These are phyloP conservation scores for Salminus brasiliensis DNA, from an alignment of 2,113 vertebrate species.

Conservation along the genomic window DNA sequence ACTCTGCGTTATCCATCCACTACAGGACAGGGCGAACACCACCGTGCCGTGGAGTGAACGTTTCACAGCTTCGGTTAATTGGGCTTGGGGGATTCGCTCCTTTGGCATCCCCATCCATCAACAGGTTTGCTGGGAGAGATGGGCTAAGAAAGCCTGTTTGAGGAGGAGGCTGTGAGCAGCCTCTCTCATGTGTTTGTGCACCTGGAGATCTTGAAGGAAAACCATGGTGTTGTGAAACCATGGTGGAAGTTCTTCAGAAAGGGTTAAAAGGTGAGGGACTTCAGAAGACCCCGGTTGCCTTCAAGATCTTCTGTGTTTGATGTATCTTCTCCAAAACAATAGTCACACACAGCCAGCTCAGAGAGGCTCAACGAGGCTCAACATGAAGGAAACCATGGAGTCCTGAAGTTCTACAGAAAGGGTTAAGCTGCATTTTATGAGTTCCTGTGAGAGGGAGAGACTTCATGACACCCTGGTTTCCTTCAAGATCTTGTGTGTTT, in stretches of 20 bases:
- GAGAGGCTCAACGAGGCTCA: too few relatives aligned
- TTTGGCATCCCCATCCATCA: conserved; percentile 49
- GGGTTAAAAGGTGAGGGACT: too few relatives aligned
- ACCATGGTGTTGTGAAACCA: neutral
- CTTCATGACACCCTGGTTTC: too few relatives aligned
- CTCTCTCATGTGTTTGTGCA: neutral
- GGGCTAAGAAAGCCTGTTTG: conserved; percentile 11
- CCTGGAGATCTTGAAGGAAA: neutral
- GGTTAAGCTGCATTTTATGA: too few relatives aligned
- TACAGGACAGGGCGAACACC: neutral
- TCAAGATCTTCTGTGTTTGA: too few relatives aligned
- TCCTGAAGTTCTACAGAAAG: neutral
- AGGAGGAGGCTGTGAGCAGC: neutral
- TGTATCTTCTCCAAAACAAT: too few relatives aligned
- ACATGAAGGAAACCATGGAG: too few relatives aligned
- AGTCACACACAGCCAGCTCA: too few relatives aligned
- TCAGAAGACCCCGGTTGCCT: too few relatives aligned
- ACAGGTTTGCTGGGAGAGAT: conserved; percentile 47
- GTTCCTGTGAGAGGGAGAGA: too few relatives aligned
- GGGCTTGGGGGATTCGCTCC: conserved; percentile 38
- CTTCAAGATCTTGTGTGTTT: too few relatives aligned
- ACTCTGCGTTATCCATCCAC: neutral
- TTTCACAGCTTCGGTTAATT: conserved; percentile 14
- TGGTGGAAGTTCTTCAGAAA: neutral
- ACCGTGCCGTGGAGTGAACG: conserved; percentile 6